Conservation (phyloP, 2,113 vertebrate species). For the Halichoeres trimaculatus region DNA sequence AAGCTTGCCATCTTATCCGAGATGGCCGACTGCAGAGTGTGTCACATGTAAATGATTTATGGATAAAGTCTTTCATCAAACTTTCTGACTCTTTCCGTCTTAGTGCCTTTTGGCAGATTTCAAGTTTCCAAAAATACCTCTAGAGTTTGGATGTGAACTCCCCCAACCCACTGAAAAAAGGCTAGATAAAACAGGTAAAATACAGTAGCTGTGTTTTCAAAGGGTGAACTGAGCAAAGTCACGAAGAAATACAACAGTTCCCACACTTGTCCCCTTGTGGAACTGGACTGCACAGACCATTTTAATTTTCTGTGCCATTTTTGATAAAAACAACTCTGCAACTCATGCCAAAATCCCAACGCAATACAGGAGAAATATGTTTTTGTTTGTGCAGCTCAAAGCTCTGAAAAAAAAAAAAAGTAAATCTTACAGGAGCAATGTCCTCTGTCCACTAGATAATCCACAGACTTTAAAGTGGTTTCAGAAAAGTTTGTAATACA, state of each 20-base stretch:
- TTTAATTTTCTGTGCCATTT: conserved; percentile 8
- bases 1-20: background rate
- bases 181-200: background rate
- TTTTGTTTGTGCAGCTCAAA: conserved; percentile 23
- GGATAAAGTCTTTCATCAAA: background rate
- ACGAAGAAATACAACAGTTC: background rate
- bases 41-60: background rate
- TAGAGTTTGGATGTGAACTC: background rate
- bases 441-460: conserved; percentile 2
- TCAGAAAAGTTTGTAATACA: background rate
- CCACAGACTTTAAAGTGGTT: background rate
- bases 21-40: background rate
- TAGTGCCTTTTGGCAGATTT: background rate
- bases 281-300: background rate
- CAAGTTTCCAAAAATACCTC: conserved; percentile 2
- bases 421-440: conserved; percentile 4
- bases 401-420: conserved; percentile 8
- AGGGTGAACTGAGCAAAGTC: background rate
- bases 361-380: background rate
- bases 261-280: background rate
- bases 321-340: background rate
- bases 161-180: background rate
- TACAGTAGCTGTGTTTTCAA: background rate
- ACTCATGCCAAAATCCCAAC: background rate
- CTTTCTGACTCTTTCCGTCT: background rate